Conservation (phyloP, 2,113 vertebrate genomes). For the Takifugu flavidus region DNA sequence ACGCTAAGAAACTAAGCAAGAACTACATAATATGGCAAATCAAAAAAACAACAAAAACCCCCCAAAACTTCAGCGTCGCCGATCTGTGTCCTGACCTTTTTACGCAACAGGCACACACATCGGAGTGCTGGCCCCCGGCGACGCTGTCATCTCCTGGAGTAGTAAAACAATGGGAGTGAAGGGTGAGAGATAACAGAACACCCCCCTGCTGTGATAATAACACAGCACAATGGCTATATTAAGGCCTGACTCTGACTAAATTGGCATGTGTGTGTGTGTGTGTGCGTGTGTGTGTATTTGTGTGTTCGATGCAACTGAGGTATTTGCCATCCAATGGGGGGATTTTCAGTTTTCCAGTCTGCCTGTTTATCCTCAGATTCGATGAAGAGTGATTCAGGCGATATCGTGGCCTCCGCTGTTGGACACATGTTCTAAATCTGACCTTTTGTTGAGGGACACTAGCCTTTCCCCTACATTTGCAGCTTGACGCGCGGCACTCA, state of each 20-base stretch:
- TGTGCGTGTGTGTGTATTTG: slow-evolving; percentile 1
- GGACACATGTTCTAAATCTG: slow-evolving; percentile 30
- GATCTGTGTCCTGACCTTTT: slow-evolving; percentile 13
- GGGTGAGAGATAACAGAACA: slow-evolving; percentile 66
- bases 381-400: no score
- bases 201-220: slow-evolving; percentile 64
- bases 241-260: slow-evolving; percentile 54
- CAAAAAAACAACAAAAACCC: no score
- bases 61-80: no score
- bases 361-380: no score
- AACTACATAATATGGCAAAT: no score
- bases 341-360: no score
- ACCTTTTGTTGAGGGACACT: slow-evolving; percentile 47
- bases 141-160: slow-evolving; percentile 58
- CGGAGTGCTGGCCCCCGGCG: slow-evolving; percentile 39
- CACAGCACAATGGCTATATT: slow-evolving; percentile 56
- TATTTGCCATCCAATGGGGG: slow-evolving; percentile 24
- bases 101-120: slow-evolving; percentile 45
- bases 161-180: slow-evolving; percentile 68
- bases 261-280: slow-evolving; percentile 13
- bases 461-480: slow-evolving; percentile 46
- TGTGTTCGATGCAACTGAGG: background rate
- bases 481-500: slow-evolving; percentile 22
- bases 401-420: background rate
- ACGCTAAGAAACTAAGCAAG: no score